phyloP scores from a whole-genome alignment of 2,888 invertebrate genomes.

The Dione juno region DNA sequence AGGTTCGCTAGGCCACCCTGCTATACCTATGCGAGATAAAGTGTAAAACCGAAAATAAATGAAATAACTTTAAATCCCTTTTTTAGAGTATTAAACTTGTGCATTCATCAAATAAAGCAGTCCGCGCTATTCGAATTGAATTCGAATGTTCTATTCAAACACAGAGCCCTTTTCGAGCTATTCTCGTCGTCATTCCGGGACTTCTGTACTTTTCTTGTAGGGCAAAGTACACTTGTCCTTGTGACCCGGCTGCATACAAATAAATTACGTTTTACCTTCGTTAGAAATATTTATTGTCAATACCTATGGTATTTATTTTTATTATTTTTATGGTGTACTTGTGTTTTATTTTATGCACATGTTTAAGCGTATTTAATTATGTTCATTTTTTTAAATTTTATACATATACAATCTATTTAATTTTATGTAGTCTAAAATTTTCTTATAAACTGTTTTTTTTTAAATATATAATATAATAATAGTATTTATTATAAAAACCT shows the following conservation, averaged over 20 bases:
- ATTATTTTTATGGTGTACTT: background rate
- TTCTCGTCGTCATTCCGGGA: conserved; percentile 36
- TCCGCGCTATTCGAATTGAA: conserved; percentile 13
- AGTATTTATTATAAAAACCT: no score
- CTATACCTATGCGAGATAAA: no score
- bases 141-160: conserved; percentile 28
- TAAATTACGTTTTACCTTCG: background rate
- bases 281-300: background rate
- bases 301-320: background rate
- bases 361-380: no score
- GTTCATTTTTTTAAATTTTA: no score
- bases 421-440: no score
- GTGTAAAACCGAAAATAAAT: no score
- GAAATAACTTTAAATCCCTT: no score
- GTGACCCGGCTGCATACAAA: conserved; percentile 7
- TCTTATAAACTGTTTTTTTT: no score
- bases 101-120: conserved; percentile 19
- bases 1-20: no score
- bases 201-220: conserved; percentile 32
- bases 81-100: background rate
- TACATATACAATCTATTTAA: no score
- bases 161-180: conserved; percentile 32
- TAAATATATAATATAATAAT: no score
- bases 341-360: background rate
- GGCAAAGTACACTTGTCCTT: conserved; percentile 32